Conservation (phyloP, 2,113 vertebrate genomes). For the Planiliza haematocheilus region DNA sequence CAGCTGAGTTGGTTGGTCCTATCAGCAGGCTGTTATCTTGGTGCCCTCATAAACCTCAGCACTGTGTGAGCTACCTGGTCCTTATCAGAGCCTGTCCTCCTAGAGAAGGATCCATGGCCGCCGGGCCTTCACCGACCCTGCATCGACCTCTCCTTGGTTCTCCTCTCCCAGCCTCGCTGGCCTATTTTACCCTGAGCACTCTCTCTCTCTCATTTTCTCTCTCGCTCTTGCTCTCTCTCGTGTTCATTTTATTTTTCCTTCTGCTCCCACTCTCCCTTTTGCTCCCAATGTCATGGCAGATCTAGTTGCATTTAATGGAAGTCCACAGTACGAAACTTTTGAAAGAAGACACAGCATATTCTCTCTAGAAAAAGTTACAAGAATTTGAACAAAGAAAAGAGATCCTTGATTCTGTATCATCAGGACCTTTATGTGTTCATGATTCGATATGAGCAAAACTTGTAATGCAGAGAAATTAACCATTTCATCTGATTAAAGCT, state of each 20-base stretch:
- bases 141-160: constrained; percentile 73
- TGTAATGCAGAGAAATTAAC: neutral
- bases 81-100: constrained; percentile 80
- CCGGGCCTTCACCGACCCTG: constrained; percentile 71
- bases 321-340: neutral
- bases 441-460: neutral
- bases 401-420: neutral
- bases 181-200: constrained; percentile 47
- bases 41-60: constrained; percentile 75
- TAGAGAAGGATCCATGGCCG: constrained; percentile 74
- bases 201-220: constrained; percentile 4
- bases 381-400: neutral
- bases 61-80: constrained; percentile 72
- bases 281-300: constrained; percentile 52
- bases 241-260: constrained; percentile 15
- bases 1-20: constrained; percentile 73
- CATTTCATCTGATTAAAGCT: neutral
- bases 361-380: neutral
- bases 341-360: neutral
- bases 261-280: constrained; percentile 22
- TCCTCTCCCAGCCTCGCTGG: constrained; percentile 46
- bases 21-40: constrained; percentile 79
- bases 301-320: constrained; percentile 30
- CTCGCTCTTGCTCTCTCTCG: constrained; percentile 1
- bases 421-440: neutral